These are phyloP conservation scores for Bryconaethiops microstoma DNA, from an alignment of 2,797 vertebrate genomes.

Conservation along the genomic window DNA sequence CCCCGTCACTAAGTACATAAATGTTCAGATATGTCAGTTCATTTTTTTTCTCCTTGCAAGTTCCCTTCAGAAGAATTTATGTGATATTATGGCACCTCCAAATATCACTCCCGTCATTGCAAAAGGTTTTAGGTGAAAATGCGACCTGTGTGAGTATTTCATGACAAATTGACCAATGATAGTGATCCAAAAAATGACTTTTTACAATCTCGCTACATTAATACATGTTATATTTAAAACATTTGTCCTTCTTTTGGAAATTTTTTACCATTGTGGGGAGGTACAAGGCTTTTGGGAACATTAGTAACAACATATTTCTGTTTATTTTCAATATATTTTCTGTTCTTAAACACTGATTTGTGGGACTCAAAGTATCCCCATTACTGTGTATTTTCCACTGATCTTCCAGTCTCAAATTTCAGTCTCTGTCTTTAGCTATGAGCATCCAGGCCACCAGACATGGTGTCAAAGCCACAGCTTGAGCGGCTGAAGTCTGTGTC, in stretches of 20 bases:
- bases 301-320: too few relatives aligned
- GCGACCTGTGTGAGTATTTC: too few relatives aligned
- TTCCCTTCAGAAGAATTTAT: not conserved
- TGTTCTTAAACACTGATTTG: not conserved
- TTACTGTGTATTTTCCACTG: not conserved
- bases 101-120: not conserved
- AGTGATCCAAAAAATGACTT: too few relatives aligned
- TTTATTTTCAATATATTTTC: too few relatives aligned
- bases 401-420: not conserved
- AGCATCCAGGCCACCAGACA: conserved; percentile 26
- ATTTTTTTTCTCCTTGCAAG: not conserved
- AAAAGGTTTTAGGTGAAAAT: not conserved
- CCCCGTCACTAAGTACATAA: not conserved
- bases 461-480: conserved; percentile 45
- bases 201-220: too few relatives aligned
- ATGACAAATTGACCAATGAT: too few relatives aligned
- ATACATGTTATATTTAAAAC: too few relatives aligned
- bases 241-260: too few relatives aligned
- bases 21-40: not conserved
- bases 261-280: too few relatives aligned
- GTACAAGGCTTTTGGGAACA: too few relatives aligned
- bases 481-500: conserved; percentile 39
- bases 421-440: not conserved
- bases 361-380: not conserved
- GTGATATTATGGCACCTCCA: not conserved